Base-by-base conservation (phyloP, 2,797 vertebrate species). In the Acropternis orthonyx region DNA sequence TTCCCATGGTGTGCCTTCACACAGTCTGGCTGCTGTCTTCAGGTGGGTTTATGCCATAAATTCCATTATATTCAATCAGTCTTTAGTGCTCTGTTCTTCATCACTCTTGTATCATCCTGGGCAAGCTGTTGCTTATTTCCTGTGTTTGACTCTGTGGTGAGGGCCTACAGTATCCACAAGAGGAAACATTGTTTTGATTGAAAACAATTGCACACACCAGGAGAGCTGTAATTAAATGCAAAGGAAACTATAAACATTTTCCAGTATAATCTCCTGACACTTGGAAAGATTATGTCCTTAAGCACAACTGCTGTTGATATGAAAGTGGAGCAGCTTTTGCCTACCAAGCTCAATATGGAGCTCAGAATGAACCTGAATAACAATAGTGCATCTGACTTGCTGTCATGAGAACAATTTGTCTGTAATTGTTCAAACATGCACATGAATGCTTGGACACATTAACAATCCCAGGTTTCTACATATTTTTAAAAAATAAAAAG, bases 1-100 rank as follows among this genome's bases (percentile, higher is more conserved):
- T 54, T 32, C 23, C 4, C 12, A 1, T 20, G 27, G 9, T 2
- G 1, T 0, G 0, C 6, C 15, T 67, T 14, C 22, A 27, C 11
- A 2, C 2, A 6, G 28, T 27, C 44, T 44, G 54, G 17, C 23
- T 0, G 0, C 22, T 69, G 26, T 24, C 49, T 62, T 82, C 27
- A 26, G 24, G 7, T 28, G 26, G 12, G 7, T 13, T 63, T 20
- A 8, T 0, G 0, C 28, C 30, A 7, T 18, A 41, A 4, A 4
- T 71, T 49, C 4, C 6, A 9, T 2, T 27, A 18, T 24, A 39
- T 16, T 66, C 12, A 19, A 16, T 34, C 23, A 20, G 7, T 24
- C 24, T n/a, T 15, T 41, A 27, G 21, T 24, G 13, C 9, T 65
- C 7, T 8, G 0, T 26, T 32, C 27, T 67, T 86, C 37, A 24